Conservation (phyloP, 2,797 vertebrate species). For the Botia kubotai region DNA sequence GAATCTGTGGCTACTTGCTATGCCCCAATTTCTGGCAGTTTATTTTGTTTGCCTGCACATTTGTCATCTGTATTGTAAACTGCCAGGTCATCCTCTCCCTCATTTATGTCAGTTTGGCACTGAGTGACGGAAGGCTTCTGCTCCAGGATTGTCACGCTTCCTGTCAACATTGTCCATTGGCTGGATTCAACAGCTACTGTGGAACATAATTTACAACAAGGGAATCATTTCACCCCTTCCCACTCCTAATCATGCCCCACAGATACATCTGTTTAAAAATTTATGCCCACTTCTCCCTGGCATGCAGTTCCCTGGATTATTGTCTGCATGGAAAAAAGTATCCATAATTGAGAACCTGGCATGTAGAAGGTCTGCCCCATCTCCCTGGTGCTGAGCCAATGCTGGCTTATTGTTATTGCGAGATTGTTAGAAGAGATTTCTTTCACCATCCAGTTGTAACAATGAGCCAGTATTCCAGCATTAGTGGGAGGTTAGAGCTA, state of each 20-base stretch:
- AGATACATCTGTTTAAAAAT: slow-evolving; percentile 50
- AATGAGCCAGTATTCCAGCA: slow-evolving; percentile 3
- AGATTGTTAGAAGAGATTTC: background rate
- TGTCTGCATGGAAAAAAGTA: slow-evolving; percentile 32
- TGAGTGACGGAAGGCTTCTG: slow-evolving; percentile 12
- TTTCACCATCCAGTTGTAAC: background rate
- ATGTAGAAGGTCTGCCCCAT: slow-evolving; percentile 22
- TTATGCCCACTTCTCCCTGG: slow-evolving; percentile 37
- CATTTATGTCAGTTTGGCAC: slow-evolving; percentile 37
- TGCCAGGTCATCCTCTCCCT: slow-evolving; percentile 37
- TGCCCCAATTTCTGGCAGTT: slow-evolving; percentile 14
- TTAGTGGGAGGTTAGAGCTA: background rate
- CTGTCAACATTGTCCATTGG: slow-evolving; percentile 30
- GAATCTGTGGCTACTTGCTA: background rate
- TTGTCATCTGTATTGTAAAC: slow-evolving; percentile 9
- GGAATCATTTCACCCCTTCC: slow-evolving; percentile 10
- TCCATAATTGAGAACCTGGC: slow-evolving; percentile 43
- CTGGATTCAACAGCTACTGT: slow-evolving; percentile 4
- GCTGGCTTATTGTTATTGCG: background rate
- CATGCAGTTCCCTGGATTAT: slow-evolving; percentile 49
- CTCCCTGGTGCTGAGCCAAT: slow-evolving; percentile 4
- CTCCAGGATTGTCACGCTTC: slow-evolving; percentile 18
- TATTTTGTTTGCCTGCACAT: background rate
- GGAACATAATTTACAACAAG: slow-evolving; percentile 42
- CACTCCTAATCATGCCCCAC: slow-evolving; percentile 35